A percentile compares a stretch with the other conserved stretches of the same genome.
phyloP scores from a whole-genome alignment of 2,888 invertebrate genomes.

The Enoplolaimus lenunculus region DNA sequence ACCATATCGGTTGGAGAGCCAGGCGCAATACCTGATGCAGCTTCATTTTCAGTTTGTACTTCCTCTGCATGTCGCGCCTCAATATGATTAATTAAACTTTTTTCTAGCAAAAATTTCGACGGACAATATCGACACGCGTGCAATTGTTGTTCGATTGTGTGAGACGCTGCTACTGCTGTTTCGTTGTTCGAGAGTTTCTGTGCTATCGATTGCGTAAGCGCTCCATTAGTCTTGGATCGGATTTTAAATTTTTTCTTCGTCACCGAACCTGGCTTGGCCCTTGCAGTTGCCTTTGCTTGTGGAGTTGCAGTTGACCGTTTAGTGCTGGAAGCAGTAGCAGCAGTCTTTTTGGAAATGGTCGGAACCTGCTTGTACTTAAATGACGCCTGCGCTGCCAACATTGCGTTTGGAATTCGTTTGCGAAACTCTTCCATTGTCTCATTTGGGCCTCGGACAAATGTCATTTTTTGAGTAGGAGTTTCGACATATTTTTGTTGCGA shows the following conservation, averaged over 20 bases:
- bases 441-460: background rate
- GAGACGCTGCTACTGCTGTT: background rate
- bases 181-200: background rate
- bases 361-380: too few species aligned
- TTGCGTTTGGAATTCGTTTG: background rate
- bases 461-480: background rate
- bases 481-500: background rate
- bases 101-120: background rate
- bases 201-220: background rate
- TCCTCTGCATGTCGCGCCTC: background rate
- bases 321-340: too few species aligned
- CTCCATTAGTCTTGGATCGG: background rate
- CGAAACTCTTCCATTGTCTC: background rate
- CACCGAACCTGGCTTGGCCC: too few species aligned
- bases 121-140: background rate
- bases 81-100: background rate
- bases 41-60: background rate
- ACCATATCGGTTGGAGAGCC: slow-evolving; percentile 56
- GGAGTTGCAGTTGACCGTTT: too few species aligned
- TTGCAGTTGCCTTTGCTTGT: too few species aligned
- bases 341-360: too few species aligned
- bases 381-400: background rate
- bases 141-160: background rate
- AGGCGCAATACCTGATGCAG: background rate
- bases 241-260: background rate